Conservation (phyloP, 2,888 invertebrate genomes). For the Leucania comma region DNA sequence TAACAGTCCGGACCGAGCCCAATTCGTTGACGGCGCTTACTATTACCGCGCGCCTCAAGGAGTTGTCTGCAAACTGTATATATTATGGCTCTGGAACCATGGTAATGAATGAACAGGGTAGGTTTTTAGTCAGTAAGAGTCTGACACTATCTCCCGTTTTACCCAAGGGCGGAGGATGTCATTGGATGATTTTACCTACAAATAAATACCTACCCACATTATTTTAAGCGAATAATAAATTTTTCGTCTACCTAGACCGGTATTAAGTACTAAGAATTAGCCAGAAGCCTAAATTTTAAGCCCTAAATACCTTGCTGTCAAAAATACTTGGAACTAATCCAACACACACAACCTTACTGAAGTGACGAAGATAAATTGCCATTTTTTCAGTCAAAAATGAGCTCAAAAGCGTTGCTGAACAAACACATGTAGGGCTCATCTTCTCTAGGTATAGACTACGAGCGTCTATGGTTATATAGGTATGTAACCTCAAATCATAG, state of each 20-base stretch:
- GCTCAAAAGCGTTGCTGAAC: background rate
- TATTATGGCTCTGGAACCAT: too few relatives aligned
- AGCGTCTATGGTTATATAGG: background rate
- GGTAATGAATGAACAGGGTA: too few relatives aligned
- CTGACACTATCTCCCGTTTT: too few relatives aligned
- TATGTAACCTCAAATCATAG: too few relatives aligned
- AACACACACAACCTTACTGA: constrained; percentile 20
- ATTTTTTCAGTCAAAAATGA: constrained; percentile 7
- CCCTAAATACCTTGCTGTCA: constrained; percentile 20
- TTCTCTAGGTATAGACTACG: background rate
- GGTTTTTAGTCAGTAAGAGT: too few relatives aligned
- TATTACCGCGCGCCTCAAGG: too few relatives aligned
- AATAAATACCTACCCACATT: too few relatives aligned
- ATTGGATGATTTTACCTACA: too few relatives aligned
- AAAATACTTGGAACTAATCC: constrained; percentile 27
- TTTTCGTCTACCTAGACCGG: background rate
- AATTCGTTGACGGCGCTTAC: too few relatives aligned
- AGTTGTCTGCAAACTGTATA: too few relatives aligned
- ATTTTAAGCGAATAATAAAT: background rate
- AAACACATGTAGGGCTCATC: background rate
- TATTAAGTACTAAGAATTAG: background rate
- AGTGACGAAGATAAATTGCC: constrained; percentile 35
- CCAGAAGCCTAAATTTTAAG: constrained; percentile 8
- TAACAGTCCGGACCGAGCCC: too few relatives aligned
- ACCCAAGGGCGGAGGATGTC: too few relatives aligned